Evolutionary conservation across 1,140 invertebrate species (phyloP).

Genomic region (Eulimnadia texana): DNA sequence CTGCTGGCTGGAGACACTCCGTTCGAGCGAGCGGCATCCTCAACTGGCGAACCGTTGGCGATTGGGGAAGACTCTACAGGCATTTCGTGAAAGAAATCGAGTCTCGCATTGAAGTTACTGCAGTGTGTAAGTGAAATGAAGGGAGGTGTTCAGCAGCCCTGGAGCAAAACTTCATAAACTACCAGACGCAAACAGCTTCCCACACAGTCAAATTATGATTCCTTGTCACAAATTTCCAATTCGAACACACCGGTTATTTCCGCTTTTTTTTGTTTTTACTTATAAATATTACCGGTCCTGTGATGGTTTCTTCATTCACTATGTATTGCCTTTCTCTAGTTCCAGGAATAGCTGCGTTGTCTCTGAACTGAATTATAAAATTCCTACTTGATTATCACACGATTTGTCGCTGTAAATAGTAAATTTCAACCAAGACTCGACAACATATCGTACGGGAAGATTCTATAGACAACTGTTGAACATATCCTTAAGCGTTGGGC

Average conservation of each 20-base stretch:
- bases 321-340: too few species aligned
- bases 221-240: background rate
- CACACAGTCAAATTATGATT: background rate
- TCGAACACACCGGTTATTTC: background rate
- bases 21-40: background rate
- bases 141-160: background rate
- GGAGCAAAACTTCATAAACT: background rate
- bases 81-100: background rate
- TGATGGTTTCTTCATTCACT: too few species aligned
- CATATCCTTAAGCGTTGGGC: background rate
- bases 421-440: too few species aligned
- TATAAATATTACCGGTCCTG: too few species aligned
- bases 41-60: background rate
- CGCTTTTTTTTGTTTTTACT: background rate
- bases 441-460: too few species aligned
- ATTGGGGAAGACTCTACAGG: background rate
- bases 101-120: background rate
- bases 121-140: background rate
- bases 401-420: too few species aligned
- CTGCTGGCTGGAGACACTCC: background rate
- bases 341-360: too few species aligned
- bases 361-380: too few species aligned
- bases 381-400: too few species aligned
- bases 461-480: background rate
- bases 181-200: background rate